Evolutionary conservation across 2,888 invertebrate species (phyloP).

Genomic region (Chrysopilus asiliformis): DNA sequence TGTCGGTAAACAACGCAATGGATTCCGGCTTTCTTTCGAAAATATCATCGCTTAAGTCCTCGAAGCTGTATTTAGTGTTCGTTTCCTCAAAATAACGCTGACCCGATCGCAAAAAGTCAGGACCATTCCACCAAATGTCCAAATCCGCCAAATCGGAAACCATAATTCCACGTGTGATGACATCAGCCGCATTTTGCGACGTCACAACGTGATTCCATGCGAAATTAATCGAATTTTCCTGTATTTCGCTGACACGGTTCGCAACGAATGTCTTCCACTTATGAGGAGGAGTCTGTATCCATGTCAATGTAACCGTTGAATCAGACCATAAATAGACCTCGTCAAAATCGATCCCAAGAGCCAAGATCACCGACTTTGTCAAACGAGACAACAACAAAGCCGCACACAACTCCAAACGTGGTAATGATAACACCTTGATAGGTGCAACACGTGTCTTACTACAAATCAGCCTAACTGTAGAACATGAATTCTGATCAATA

Average conservation of each 20-base stretch:
- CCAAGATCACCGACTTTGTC: neutral
- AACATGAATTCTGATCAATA: neutral
- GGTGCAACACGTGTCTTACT: slow-evolving; percentile 8
- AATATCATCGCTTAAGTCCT: too few relatives aligned
- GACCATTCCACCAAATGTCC: neutral
- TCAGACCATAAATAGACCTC: neutral
- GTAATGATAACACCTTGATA: slow-evolving; percentile 14
- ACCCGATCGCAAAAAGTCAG: slow-evolving; percentile 3
- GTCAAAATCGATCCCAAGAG: neutral
- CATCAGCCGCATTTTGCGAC: too few relatives aligned
- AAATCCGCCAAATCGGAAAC: neutral
- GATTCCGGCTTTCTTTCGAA: too few relatives aligned
- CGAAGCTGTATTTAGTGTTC: too few relatives aligned
- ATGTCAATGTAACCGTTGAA: neutral
- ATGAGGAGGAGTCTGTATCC: neutral
- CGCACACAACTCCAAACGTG: slow-evolving; percentile 15
- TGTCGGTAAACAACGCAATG: slow-evolving; percentile 9
- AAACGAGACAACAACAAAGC: slow-evolving; percentile 3
- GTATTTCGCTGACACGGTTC: too few relatives aligned
- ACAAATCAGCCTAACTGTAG: neutral
- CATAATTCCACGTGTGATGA: neutral
- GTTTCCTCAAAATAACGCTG: slow-evolving; percentile 8
- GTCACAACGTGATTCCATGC: too few relatives aligned
- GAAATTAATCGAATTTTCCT: too few relatives aligned
- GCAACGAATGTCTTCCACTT: too few relatives aligned